These are phyloP conservation scores for Heteronetta atricapilla DNA, from an alignment of 2,113 vertebrate species.

Conservation along the genomic window DNA sequence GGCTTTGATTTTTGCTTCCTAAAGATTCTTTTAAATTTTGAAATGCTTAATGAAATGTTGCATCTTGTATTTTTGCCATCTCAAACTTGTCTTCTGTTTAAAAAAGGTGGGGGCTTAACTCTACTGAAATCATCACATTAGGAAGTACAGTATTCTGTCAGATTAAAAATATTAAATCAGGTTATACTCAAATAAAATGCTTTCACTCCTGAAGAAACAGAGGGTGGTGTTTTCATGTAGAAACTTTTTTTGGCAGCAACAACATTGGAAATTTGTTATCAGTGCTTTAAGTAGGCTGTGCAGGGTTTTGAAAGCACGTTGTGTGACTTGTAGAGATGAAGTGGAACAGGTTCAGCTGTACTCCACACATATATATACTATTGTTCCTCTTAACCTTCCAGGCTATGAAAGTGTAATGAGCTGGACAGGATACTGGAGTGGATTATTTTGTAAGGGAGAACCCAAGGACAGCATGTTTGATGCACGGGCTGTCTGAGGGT, in stretches of 20 bases:
- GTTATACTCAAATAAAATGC: background rate
- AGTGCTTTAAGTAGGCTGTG: background rate
- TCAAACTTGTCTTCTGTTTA: background rate
- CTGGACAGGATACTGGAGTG: background rate
- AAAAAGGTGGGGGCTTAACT: background rate
- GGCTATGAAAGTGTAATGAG: background rate
- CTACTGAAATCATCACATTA: background rate
- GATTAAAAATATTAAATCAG: background rate
- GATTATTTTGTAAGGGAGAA: background rate
- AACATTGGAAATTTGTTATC: background rate
- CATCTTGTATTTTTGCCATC: background rate
- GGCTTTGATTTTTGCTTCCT: background rate
- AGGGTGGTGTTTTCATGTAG: background rate
- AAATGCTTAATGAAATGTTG: background rate
- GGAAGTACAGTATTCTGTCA: background rate
- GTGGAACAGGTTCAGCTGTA: background rate
- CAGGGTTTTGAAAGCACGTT: background rate
- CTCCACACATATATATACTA: background rate
- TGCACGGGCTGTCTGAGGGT: background rate
- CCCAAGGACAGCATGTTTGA: background rate
- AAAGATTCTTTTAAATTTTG: background rate
- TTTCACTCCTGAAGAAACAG: background rate
- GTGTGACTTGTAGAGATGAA: background rate
- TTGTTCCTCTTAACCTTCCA: background rate
- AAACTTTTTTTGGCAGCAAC: background rate